Evolutionary conservation across 2,113 vertebrate genomes (phyloP).

Genomic region (Aythya baeri): DNA sequence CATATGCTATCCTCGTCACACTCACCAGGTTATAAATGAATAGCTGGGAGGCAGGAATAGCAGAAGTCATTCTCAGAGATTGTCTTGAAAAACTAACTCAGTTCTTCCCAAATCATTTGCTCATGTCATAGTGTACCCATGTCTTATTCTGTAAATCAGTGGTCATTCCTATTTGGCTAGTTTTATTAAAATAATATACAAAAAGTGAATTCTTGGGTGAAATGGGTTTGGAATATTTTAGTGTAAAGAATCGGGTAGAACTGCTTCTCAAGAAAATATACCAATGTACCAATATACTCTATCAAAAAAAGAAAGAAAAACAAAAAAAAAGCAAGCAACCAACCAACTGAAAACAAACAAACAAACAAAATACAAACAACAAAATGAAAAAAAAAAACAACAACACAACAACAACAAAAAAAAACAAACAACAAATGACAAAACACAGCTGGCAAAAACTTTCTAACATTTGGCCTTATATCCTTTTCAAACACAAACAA

Average conservation of each 20-base stretch:
- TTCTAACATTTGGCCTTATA: neutral
- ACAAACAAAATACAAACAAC: neutral
- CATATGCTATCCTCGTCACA: neutral
- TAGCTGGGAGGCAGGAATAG: neutral
- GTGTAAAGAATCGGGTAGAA: neutral
- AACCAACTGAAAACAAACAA: neutral
- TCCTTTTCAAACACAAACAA: neutral
- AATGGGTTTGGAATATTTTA: neutral
- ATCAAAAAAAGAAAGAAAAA: neutral
- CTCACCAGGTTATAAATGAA: neutral
- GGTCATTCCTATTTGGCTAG: neutral
- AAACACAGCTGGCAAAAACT: neutral
- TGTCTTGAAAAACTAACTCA: neutral
- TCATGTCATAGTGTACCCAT: accelerated
- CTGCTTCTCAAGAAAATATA: neutral
- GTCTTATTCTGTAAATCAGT: neutral
- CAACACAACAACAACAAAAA: neutral
- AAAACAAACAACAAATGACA: neutral
- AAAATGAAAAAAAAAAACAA: neutral
- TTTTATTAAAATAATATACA: neutral
- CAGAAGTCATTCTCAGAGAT: neutral
- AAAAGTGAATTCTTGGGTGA: neutral
- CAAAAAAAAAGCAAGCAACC: neutral
- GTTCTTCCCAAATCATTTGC: neutral
- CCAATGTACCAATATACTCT: neutral